Percentiles rank a stretch among this genome's conserved stretches.
Conservation (phyloP, 2,113 vertebrate genomes). For the Crotalus viridis region DNA sequence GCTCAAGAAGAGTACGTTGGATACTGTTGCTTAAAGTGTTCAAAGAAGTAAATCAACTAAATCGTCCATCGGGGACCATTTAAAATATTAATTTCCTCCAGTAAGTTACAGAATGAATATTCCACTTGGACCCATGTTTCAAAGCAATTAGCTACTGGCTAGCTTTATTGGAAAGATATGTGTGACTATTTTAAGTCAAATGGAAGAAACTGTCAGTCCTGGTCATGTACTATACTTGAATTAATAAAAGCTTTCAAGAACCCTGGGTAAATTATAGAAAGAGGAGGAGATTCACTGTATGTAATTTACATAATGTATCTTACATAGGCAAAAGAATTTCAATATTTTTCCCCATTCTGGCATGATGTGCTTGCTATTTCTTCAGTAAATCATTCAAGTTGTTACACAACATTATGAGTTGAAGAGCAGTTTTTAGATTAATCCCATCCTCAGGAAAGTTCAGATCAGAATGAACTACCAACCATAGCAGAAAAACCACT, state of each 20-base stretch:
- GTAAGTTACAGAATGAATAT: neutral
- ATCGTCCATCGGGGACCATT: neutral
- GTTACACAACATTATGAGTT: neutral
- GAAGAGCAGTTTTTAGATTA: neutral
- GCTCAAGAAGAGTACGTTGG: neutral
- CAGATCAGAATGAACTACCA: neutral
- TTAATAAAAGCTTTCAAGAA: neutral
- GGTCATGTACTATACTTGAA: neutral
- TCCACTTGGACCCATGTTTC: accelerated
- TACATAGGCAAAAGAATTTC: neutral
- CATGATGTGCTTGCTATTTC: neutral
- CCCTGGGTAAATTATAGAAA: no score
- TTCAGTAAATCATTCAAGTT: neutral
- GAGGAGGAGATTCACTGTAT: neutral
- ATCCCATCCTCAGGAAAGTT: neutral
- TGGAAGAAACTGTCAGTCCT: neutral
- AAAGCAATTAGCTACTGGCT: neutral
- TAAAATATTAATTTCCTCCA: constrained; percentile 20
- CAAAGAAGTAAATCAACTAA: neutral
- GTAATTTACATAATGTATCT: neutral
- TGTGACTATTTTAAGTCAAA: neutral
- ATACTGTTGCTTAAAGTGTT: accelerated
- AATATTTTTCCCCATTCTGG: neutral
- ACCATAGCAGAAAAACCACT: neutral
- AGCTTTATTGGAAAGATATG: neutral